Conservation (phyloP, 2,113 vertebrate genomes). For the Austrofundulus limnaeus region DNA sequence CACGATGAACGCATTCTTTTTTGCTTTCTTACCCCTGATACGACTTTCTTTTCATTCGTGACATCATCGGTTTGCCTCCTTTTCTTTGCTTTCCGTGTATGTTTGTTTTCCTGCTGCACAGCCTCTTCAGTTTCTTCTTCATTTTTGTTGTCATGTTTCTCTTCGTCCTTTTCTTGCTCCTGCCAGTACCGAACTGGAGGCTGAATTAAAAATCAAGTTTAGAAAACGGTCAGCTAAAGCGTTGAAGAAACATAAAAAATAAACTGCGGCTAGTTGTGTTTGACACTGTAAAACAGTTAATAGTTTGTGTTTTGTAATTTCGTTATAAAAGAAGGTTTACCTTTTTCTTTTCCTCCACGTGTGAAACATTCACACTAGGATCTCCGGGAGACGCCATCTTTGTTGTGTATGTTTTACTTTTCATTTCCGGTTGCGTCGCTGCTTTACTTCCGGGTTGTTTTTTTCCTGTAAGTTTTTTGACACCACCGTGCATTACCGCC, state of each 20-base stretch:
- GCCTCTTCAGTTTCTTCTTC: conserved; percentile 1
- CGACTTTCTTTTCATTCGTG: conserved; percentile 13
- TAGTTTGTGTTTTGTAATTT: no score
- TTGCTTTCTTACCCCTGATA: conserved; percentile 65
- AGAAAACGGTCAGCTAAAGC: not conserved
- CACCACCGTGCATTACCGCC: no score
- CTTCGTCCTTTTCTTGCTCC: conserved; percentile 10
- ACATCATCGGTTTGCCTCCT: conserved; percentile 8
- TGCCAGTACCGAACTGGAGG: conserved; percentile 66
- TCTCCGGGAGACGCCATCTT: conserved; percentile 71
- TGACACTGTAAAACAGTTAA: not conserved
- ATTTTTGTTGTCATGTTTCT: conserved; percentile 21
- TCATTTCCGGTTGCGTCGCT: conserved; percentile 1
- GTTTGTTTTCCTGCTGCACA: not conserved
- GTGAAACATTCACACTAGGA: conserved; percentile 8
- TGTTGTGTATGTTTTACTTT: conserved; percentile 66
- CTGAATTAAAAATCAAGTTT: conserved; percentile 13
- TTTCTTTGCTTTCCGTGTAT: conserved; percentile 17
- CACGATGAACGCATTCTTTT: not conserved
- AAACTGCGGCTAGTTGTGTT: not conserved
- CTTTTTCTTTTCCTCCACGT: conserved; percentile 78
- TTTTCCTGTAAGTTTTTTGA: no score
- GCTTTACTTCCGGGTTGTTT: not conserved
- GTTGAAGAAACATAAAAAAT: not conserved
- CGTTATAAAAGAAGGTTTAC: conserved; percentile 33